phyloP scores from a whole-genome alignment of 2,797 vertebrate genomes.

The Pangasius larnaudii region DNA sequence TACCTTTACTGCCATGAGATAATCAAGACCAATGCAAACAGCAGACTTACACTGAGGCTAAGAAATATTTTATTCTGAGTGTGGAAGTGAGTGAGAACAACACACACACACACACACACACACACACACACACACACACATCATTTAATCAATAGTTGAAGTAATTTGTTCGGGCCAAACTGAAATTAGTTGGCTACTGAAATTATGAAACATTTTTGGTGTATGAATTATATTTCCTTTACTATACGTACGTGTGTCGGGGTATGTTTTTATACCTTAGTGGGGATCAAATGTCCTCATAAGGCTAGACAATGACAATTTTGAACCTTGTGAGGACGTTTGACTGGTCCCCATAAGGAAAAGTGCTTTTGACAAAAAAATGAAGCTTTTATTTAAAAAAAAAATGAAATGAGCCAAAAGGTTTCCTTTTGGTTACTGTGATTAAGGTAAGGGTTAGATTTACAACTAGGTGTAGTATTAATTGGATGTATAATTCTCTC shows the following conservation, averaged over 20 bases:
- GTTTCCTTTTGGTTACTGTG: background rate
- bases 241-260: background rate
- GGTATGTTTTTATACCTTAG: background rate
- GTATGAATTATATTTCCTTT: background rate
- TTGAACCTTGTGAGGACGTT: background rate
- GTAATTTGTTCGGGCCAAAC: background rate
- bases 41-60: conserved; percentile 4
- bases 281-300: background rate
- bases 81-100: background rate
- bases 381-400: background rate
- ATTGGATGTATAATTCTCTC: background rate
- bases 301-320: background rate
- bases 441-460: background rate
- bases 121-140: background rate
- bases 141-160: background rate
- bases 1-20: conserved; percentile 67
- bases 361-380: background rate
- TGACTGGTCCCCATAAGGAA: background rate
- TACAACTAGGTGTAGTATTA: background rate
- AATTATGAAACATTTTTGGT: background rate
- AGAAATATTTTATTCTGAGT: background rate
- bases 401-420: background rate
- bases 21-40: conserved; percentile 12
- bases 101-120: background rate
- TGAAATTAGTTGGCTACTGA: background rate